Base-by-base conservation (phyloP, 2,888 invertebrate genomes). In the Campoletis raptor region DNA sequence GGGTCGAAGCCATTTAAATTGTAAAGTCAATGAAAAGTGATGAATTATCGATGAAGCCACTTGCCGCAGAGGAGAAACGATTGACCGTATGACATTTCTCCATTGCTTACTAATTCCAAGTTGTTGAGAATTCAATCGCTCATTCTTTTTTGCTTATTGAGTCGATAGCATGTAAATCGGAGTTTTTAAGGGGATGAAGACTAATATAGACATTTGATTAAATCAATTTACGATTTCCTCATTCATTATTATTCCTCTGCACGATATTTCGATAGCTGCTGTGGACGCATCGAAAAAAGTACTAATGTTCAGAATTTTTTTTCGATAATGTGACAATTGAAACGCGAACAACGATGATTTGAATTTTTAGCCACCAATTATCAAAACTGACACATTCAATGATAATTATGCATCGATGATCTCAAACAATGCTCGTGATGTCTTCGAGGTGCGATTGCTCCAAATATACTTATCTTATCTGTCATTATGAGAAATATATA, bases 11-110 rank as follows among this genome's bases (percentile, higher is more conserved):
- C 18, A 74, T 40, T 74, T 40, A 57, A 40, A 74, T 74, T 66
- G 77, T 12, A 77, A 66, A 77, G 64, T 77, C 64, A 48, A 66
- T 77, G 64, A 64, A 45, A 36, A 77, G 66, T 21, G 24, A 66
- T 66, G 77, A 77, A 77, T 77, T 48, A 77, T 77, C 36, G 76
- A 64, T 77, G 30, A 36, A 45, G 61, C 7, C 21, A 36, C 45
- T 70, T 69, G 24, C 61, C 74, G 61, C 36, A 45, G 30, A 36
- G 30, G 70, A 36, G 69, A 2, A 52, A n/a, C 52, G 45, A 52
- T 72, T 52, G 37, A 36, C 30, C 37, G 36, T 30, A 21, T 40
- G 40, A 74, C 40, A 15, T 40, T 57, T 57, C 40, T 21, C 37
- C 36, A 57, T 40, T 57, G 36, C 52, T 40, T 57, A 57, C 36